A percentile compares a stretch with the other conserved stretches of the same genome.
Evolutionary conservation across 64 coral and sea anemone species (phyloP).

Genomic region (Montipora cactus): DNA sequence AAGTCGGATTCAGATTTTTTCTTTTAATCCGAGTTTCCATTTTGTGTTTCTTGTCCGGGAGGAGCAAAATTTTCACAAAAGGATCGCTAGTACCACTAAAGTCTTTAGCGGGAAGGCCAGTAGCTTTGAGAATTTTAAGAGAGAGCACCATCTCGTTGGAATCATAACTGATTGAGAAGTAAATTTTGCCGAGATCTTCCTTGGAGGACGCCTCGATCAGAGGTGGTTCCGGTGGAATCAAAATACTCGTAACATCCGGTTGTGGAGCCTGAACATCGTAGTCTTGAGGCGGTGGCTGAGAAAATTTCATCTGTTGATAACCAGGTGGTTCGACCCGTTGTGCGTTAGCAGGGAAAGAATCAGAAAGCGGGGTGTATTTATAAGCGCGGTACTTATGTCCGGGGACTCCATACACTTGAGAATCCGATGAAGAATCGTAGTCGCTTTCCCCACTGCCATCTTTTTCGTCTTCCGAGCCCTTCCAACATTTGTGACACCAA

Average conservation of each 20-base stretch:
- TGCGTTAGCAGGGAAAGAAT: neutral
- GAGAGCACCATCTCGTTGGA: conserved; percentile 73
- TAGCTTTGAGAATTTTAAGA: conserved; percentile 94
- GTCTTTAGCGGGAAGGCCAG: conserved; percentile 92
- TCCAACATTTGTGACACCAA: conserved; percentile 80
- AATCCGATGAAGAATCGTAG: conserved; percentile 57
- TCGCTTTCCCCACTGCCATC: conserved; percentile 22
- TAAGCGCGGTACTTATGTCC: conserved; percentile 47
- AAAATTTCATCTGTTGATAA: conserved; percentile 75
- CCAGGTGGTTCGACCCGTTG: conserved; percentile 41
- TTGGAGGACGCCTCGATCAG: conserved; percentile 50
- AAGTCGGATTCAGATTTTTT: conserved; percentile 94
- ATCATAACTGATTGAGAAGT: conserved; percentile 92
- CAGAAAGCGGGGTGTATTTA: neutral
- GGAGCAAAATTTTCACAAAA: conserved; percentile 90
- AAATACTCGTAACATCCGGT: conserved; percentile 62
- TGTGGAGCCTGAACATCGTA: conserved; percentile 84
- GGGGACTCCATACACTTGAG: conserved; percentile 32
- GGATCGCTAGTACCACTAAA: conserved; percentile 98
- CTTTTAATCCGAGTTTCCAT: conserved; percentile 92
- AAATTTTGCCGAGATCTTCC: conserved; percentile 86
- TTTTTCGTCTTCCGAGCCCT: conserved; percentile 30
- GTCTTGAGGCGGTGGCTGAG: conserved; percentile 71
- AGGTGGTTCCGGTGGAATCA: conserved; percentile 80
- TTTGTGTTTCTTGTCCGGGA: conserved; percentile 97